Evolutionary conservation across 2,888 invertebrate genomes (phyloP).

Genomic region (Limnephilus auricula): DNA sequence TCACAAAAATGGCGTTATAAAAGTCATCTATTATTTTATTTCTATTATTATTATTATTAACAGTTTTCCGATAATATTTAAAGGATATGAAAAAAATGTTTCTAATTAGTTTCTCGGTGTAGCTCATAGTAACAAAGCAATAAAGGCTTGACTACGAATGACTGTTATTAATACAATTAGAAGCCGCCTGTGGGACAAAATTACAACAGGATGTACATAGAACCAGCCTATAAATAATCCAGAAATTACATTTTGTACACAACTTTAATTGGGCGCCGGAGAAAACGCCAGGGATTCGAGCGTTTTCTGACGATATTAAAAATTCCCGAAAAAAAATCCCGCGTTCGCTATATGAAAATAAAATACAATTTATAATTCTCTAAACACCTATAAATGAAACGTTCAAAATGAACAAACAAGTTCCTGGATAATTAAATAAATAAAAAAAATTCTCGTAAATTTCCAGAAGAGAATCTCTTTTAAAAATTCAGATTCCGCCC

Average conservation of each 20-base stretch:
- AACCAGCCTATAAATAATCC: background rate
- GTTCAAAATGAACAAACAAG: conserved; percentile 6
- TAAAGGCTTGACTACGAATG: background rate
- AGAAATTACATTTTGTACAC: conserved; percentile 40
- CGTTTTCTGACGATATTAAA: conserved; percentile 35
- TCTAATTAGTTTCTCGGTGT: background rate
- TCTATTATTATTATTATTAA: no score
- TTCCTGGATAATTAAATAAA: conserved; percentile 16
- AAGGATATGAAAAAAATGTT: background rate
- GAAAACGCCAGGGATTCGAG: conserved; percentile 4
- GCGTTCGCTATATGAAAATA: background rate
- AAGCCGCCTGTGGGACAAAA: background rate
- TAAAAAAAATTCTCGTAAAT: background rate
- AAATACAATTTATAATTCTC: conserved; percentile 26
- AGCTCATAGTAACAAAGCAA: background rate
- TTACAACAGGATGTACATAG: background rate
- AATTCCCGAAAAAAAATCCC: conserved; percentile 31
- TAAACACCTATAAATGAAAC: conserved; percentile 13
- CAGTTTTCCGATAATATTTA: background rate
- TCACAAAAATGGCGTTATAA: no score
- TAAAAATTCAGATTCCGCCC: background rate
- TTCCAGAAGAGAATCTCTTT: background rate
- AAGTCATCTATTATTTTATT: no score
- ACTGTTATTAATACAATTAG: conserved; percentile 21
- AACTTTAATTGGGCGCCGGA: conserved; percentile 17